Base-by-base conservation (phyloP, 2,888 invertebrate species). In the Athripsodes cinereus region DNA sequence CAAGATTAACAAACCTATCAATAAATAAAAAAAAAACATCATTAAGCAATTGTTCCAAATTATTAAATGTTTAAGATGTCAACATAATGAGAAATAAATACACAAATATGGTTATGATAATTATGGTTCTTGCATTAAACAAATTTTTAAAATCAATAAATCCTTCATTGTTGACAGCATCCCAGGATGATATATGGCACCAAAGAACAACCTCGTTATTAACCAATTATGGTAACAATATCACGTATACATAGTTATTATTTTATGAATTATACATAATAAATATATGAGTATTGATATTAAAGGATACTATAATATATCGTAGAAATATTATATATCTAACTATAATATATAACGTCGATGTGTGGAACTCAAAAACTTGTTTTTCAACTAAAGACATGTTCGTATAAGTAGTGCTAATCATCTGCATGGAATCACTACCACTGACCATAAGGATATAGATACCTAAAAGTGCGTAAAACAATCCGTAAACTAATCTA, bases 121-220 rank as follows among this genome's bases (percentile, higher is more conserved):
- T 31, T 31, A 31, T 40, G n/a, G 13, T n/a, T 10, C 26, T 2
- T 40, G 13, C 13, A 40, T 40, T 40, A 40, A 40, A 16, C 40
- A 40, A 40, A 40, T 40, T 40, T 40, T 40, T n/a, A 40, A 40
- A 40, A 40, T 40, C 40, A 40, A 40, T 40, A 40, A 40, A 40
- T 40, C 40, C 8, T 40, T 40, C 40, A 40, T n/a, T 8, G 13
- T 40, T 40, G 40, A 40, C 40, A 40, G 40, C 40, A n/a, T 40
- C 40, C 40, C 13, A 13, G 40, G 40, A 40, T 40, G 40, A 40
- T n/a, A 13, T 40, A 40, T 40, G 40, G 40, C 16, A n/a, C 16
- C 40, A 40, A 40, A 40, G 3, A 40, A 40, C 40, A 40, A 40
- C 40, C 40, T 40, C 40, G 40, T 40, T 40, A n/a, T n/a, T n/a